Evolutionary conservation across 2,113 vertebrate genomes (phyloP).

Genomic region (Tupaia tana): DNA sequence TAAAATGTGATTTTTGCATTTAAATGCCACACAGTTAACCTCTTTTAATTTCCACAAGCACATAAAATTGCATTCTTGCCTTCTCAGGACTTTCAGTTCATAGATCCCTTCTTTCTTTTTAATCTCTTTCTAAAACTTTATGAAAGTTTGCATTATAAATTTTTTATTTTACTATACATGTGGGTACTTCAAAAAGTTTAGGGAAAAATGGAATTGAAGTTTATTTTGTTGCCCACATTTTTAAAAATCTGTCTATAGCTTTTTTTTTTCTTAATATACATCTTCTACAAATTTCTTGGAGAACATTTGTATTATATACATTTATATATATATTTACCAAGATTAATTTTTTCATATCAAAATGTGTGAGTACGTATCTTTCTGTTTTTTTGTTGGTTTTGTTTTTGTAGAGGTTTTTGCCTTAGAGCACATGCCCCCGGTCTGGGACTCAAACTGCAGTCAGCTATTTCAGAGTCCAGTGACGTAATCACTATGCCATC

Average conservation of each 20-base stretch:
- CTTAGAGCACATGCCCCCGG: too few relatives aligned
- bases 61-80: conserved; percentile 69
- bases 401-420: too few relatives aligned
- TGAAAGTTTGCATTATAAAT: neutral
- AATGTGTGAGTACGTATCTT: neutral
- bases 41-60: conserved; percentile 77
- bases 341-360: neutral
- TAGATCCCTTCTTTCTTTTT: conserved; percentile 1
- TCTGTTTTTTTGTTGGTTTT: neutral
- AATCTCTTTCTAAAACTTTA: neutral
- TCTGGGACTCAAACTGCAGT: too few relatives aligned
- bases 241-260: too few relatives aligned
- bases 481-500: neutral
- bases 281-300: too few relatives aligned
- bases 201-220: too few relatives aligned
- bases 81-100: conserved; percentile 60
- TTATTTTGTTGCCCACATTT: too few relatives aligned
- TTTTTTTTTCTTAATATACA: too few relatives aligned
- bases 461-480: too few relatives aligned
- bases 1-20: conserved; percentile 72
- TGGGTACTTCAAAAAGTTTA: too few relatives aligned
- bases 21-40: conserved; percentile 71
- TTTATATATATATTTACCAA: conserved; percentile 32
- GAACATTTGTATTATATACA: neutral
- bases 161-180: neutral